These are phyloP conservation scores for Herminia tarsipennalis DNA, from an alignment of 2,888 invertebrate genomes.

Conservation along the genomic window DNA sequence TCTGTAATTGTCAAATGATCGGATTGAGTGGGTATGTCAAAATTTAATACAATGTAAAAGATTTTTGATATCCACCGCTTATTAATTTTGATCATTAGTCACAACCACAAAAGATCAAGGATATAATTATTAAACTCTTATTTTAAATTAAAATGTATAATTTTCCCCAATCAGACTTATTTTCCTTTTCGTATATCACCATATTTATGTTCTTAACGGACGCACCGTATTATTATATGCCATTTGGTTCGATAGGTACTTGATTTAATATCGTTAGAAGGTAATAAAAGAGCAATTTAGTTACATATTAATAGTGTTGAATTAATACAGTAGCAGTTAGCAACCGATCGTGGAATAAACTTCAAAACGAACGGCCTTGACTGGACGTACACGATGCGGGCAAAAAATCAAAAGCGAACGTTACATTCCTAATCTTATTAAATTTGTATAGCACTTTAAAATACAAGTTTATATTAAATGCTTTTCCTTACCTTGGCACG, in stretches of 20 bases:
- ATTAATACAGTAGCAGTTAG: slow-evolving; percentile 49
- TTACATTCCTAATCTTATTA: slow-evolving; percentile 33
- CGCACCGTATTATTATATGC: slow-evolving; percentile 24
- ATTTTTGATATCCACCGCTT: no score
- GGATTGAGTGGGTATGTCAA: no score
- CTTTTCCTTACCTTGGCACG: slow-evolving; percentile 1
- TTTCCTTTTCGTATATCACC: no score
- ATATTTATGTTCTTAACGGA: no score
- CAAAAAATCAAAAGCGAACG: slow-evolving; percentile 42
- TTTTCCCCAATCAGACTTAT: no score
- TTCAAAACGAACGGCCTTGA: slow-evolving; percentile 60
- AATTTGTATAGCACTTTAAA: slow-evolving; percentile 7
- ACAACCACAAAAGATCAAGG: no score
- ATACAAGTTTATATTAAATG: slow-evolving; percentile 3
- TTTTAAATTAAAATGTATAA: no score
- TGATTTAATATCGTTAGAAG: slow-evolving; percentile 34
- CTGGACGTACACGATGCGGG: slow-evolving; percentile 42
- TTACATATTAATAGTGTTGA: slow-evolving; percentile 38
- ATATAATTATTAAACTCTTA: no score
- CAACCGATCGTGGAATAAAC: slow-evolving; percentile 42
- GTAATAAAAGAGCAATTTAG: slow-evolving; percentile 44
- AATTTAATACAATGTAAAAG: no score
- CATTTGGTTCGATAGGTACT: slow-evolving; percentile 31
- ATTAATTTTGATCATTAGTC: no score
- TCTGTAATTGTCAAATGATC: no score